Evolutionary conservation across 2,888 invertebrate species (phyloP).

Genomic region (Sycophila texana): DNA sequence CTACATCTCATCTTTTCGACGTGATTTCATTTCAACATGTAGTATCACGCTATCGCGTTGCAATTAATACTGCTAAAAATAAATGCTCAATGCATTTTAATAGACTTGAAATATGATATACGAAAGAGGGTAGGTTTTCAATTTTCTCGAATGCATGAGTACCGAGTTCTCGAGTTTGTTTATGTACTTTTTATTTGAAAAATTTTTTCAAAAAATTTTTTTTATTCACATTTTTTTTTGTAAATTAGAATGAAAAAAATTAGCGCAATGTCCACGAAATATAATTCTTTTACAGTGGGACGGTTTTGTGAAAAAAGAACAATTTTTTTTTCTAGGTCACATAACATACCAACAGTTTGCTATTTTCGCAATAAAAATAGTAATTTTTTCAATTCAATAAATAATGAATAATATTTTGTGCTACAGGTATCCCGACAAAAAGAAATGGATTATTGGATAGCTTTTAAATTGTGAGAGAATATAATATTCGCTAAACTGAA

Average conservation of each 20-base stretch:
- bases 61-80: neutral
- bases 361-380: too few relatives aligned
- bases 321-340: neutral
- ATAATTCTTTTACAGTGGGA: too few relatives aligned
- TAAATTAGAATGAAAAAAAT: neutral
- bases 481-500: neutral
- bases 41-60: neutral
- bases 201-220: neutral
- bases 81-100: neutral
- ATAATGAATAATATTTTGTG: neutral
- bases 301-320: neutral
- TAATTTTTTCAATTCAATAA: too few relatives aligned
- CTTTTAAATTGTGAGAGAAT: constrained; percentile 13
- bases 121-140: constrained; percentile 19
- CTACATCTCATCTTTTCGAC: constrained; percentile 29
- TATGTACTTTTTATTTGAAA: neutral
- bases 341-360: too few relatives aligned
- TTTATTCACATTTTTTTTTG: neutral
- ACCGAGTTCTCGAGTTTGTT: neutral
- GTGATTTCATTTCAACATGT: constrained; percentile 23
- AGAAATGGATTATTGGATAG: constrained; percentile 27
- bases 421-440: neutral
- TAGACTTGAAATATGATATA: constrained; percentile 15
- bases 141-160: neutral
- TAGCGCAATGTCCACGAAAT: too few relatives aligned